Percentiles rank a stretch among this genome's conserved stretches.
Conservation (phyloP, 2,888 invertebrate genomes). For the Drosophila ustulata region DNA sequence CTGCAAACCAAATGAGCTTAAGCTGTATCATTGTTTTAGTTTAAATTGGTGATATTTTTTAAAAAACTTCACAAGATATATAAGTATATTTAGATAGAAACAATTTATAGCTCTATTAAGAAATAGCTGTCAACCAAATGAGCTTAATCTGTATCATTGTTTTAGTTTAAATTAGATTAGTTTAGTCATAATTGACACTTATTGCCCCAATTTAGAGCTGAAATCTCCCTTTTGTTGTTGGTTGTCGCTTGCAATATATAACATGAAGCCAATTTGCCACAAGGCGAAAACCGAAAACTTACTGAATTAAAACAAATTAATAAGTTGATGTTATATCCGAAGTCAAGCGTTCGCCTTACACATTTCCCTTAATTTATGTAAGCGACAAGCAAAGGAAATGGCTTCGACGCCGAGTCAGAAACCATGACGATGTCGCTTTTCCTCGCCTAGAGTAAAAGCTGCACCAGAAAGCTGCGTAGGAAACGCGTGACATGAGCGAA, state of each 20-base stretch:
- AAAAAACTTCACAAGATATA: too few relatives aligned
- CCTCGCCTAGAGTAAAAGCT: slow-evolving; percentile 17
- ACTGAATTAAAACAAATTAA: slow-evolving; percentile 73
- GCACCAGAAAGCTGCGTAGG: slow-evolving; percentile 26
- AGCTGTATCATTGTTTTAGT: neutral
- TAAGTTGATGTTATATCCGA: slow-evolving; percentile 40
- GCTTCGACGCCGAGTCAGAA: slow-evolving; percentile 32
- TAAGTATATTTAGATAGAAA: too few relatives aligned
- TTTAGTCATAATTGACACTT: slow-evolving; percentile 20
- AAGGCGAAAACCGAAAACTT: slow-evolving; percentile 53
- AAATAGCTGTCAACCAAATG: neutral
- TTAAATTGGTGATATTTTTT: slow-evolving; percentile 9
- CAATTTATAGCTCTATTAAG: neutral
- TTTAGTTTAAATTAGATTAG: slow-evolving; percentile 20
- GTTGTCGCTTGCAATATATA: slow-evolving; percentile 13
- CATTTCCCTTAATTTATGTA: slow-evolving; percentile 46
- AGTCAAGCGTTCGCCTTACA: slow-evolving; percentile 18
- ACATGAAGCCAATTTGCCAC: slow-evolving; percentile 61
- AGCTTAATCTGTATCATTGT: neutral
- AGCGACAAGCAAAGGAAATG: slow-evolving; percentile 49
- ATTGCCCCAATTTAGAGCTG: slow-evolving; percentile 30
- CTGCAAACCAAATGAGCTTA: neutral
- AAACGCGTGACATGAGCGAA: slow-evolving; percentile 41
- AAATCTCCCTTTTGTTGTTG: neutral
- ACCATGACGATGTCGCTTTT: slow-evolving; percentile 60